Base-by-base conservation (phyloP, 1,140 invertebrate genomes). In the Orchesella cincta region DNA sequence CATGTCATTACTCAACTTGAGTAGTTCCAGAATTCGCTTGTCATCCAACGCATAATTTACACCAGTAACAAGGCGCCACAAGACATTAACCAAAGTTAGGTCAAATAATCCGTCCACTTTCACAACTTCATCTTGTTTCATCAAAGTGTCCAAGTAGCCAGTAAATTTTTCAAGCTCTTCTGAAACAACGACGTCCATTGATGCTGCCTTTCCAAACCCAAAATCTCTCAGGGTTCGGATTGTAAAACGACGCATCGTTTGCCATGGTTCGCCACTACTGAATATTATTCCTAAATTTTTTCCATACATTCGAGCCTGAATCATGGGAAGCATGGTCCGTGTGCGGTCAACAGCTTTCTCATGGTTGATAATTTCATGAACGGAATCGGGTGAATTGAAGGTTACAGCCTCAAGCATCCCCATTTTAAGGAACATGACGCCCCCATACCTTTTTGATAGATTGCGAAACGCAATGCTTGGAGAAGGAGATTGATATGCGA, bases 1-100 rank as follows among this genome's bases (percentile, higher is more conserved):
- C 31, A 31, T 29, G 5, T 67, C 62, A 33, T 67, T 67, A 34
- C 70, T 76, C 39, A 23, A 35, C 29, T 52, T 52, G n/a, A 52
- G 33, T 18, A 79, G 64, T 28, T 57, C 29, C 0, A 12, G 0
- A 1, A 83, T 51, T 46, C 75, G 20, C 0, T 81, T 80, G 71
- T 87, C 84, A 23, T 84, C 77, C 70, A 85, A 83, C 0, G 83
- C 83, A 71, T 86, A 90, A 81, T 90, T 85, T 81, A 88, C 90
- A 0, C 86, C 85, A 46, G 84, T 84, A 18, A 87, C 78, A 18
- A 88, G 78, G 73, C 83, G 83, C 88, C 88, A 88, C 0, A 88
- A 79, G 72, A 85, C 85, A 76, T 87, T 88, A 3, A 88, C 46
- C 16, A 87, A 83, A 2, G 87, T 84, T 0, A 85, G 39, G 0